Evolutionary conservation across 2,888 invertebrate genomes (phyloP).

Genomic region (Ormyrus thymus): DNA sequence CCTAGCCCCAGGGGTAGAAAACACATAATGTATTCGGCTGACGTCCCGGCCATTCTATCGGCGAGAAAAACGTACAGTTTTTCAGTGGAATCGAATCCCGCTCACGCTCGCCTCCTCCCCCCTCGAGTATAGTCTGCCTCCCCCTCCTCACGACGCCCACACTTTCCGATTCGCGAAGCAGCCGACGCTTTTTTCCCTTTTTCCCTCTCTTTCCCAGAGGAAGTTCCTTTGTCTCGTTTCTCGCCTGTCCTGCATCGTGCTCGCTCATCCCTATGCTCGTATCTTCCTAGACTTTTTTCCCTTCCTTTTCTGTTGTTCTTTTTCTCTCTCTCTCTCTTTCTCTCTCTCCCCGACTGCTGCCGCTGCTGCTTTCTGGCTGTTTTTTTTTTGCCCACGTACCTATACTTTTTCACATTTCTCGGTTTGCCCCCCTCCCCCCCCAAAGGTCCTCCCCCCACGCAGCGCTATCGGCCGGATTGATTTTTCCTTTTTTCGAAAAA

Average conservation of each 20-base stretch:
- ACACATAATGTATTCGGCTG: slow-evolving; percentile 76
- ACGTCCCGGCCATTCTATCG: slow-evolving; percentile 75
- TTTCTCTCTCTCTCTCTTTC: slow-evolving; percentile 49
- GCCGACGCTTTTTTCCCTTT: slow-evolving; percentile 40
- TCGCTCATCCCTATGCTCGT: slow-evolving; percentile 54
- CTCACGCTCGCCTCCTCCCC: slow-evolving; percentile 59
- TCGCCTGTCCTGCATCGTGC: slow-evolving; percentile 59
- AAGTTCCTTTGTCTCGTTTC: slow-evolving; percentile 64
- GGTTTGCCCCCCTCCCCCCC: neutral
- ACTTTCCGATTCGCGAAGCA: slow-evolving; percentile 56
- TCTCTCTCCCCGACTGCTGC: slow-evolving; percentile 9
- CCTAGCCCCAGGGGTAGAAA: slow-evolving; percentile 75
- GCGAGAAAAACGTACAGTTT: slow-evolving; percentile 75
- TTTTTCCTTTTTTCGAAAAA: slow-evolving; percentile 33
- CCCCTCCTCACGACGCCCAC: slow-evolving; percentile 54
- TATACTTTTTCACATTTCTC: slow-evolving; percentile 38
- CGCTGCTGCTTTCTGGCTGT: slow-evolving; percentile 21
- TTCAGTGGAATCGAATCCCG: slow-evolving; percentile 73
- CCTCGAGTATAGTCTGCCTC: slow-evolving; percentile 1
- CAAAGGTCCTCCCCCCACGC: no score
- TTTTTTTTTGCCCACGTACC: neutral
- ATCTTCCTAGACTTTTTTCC: slow-evolving; percentile 36
- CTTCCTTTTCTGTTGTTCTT: slow-evolving; percentile 38
- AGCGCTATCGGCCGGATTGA: slow-evolving; percentile 14
- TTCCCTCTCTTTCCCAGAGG: slow-evolving; percentile 57